phyloP scores from a whole-genome alignment of 2,113 vertebrate genomes.

The Antechinus flavipes region DNA sequence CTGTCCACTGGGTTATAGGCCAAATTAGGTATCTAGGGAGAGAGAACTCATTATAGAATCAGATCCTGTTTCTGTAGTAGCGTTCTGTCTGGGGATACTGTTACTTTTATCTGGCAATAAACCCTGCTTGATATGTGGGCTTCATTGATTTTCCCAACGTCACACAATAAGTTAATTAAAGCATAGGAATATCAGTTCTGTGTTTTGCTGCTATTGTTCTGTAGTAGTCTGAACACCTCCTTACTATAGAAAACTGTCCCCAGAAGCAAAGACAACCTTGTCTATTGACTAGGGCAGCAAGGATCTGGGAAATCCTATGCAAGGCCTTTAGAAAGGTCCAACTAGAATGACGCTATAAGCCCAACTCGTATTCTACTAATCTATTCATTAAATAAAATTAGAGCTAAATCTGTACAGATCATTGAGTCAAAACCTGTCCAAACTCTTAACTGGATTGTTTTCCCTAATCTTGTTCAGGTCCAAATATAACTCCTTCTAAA shows the following conservation, averaged over 20 bases:
- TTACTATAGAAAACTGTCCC: too few species aligned
- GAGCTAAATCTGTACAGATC: not conserved
- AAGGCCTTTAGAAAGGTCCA: not conserved
- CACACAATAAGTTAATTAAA: not conserved
- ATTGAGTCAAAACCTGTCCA: rapidly evolving
- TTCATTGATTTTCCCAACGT: not conserved
- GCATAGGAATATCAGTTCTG: not conserved
- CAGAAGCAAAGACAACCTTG: not conserved
- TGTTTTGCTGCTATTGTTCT: not conserved
- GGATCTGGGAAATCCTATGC: not conserved
- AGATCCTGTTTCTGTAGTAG: not conserved
- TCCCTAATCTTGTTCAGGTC: not conserved
- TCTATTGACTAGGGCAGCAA: not conserved
- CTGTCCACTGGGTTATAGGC: not conserved
- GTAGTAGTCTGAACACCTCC: not conserved
- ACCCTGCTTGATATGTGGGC: not conserved
- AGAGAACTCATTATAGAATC: rapidly evolving
- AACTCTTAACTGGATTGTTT: too few species aligned
- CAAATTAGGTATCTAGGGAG: not conserved
- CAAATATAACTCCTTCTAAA: not conserved
- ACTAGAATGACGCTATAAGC: not conserved
- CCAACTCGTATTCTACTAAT: not conserved
- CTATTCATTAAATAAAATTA: not conserved
- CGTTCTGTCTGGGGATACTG: not conserved
- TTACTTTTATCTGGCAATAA: not conserved